Conservation (phyloP, 2,888 invertebrate species). For the Abscondita cerata region DNA sequence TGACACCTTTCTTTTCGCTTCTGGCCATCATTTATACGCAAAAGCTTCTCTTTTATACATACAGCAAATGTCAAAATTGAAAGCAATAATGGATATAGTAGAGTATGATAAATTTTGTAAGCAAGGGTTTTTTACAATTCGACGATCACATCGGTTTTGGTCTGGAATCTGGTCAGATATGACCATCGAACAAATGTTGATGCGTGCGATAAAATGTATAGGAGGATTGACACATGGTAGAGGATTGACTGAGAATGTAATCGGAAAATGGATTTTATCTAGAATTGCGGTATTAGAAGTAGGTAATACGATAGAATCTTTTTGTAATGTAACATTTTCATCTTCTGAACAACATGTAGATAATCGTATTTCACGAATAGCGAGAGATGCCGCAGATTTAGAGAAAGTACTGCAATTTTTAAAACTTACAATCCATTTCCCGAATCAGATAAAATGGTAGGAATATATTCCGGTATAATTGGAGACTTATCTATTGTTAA, state of each 20-base stretch:
- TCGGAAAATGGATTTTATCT: neutral
- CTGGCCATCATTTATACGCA: too few relatives aligned
- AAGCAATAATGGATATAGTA: too few relatives aligned
- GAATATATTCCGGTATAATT: neutral
- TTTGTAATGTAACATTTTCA: neutral
- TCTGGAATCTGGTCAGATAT: too few relatives aligned
- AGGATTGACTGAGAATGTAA: neutral
- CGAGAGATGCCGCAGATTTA: neutral
- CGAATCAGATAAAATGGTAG: neutral
- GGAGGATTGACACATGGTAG: neutral
- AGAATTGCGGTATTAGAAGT: neutral
- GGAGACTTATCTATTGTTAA: neutral
- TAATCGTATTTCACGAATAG: neutral
- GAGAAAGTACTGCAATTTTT: neutral
- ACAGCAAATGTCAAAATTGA: too few relatives aligned
- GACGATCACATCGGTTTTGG: too few relatives aligned
- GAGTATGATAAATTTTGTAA: too few relatives aligned
- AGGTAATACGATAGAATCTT: neutral
- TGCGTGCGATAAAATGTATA: too few relatives aligned
- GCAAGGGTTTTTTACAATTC: too few relatives aligned
- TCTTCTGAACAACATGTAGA: neutral
- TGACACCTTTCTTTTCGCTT: too few relatives aligned
- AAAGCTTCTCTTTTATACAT: too few relatives aligned
- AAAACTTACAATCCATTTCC: neutral
- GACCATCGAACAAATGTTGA: too few relatives aligned